A percentile compares a stretch with the other conserved stretches of the same genome.
Conservation (phyloP, 2,888 invertebrate species). For the Cheilosia impressa region DNA sequence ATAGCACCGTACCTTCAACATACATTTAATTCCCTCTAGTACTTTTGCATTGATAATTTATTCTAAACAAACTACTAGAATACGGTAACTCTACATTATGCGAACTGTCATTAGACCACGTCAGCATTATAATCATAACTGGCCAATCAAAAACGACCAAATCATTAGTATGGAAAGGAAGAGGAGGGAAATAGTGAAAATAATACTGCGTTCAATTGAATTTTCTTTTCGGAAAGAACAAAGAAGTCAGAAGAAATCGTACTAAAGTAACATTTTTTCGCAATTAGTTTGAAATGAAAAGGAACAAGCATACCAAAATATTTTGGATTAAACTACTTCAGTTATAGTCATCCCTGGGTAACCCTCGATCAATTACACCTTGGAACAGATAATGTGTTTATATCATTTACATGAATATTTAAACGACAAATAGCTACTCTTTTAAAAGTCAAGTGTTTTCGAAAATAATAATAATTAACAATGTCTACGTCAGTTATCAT, state of each 20-base stretch:
- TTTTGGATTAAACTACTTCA: slow-evolving; percentile 46
- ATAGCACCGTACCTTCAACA: too few species aligned
- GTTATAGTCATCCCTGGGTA: slow-evolving; percentile 28
- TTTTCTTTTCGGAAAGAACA: background rate
- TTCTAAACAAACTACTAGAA: background rate
- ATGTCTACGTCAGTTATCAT: slow-evolving; percentile 79
- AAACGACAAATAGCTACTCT: background rate
- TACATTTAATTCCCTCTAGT: background rate
- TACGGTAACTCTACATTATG: slow-evolving; percentile 15
- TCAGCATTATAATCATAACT: slow-evolving; percentile 14
- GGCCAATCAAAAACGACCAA: slow-evolving; percentile 64
- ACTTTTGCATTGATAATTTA: background rate
- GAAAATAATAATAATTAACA: slow-evolving; percentile 6
- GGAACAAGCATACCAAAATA: slow-evolving; percentile 32
- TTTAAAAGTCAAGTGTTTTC: slow-evolving; percentile 11
- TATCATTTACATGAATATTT: slow-evolving; percentile 15
- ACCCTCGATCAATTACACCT: slow-evolving; percentile 5
- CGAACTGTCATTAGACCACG: slow-evolving; percentile 61
- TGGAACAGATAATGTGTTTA: slow-evolving; percentile 29
- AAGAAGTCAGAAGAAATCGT: slow-evolving; percentile 15
- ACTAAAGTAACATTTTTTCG: background rate
- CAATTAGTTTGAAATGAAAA: slow-evolving; percentile 57
- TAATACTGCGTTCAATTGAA: slow-evolving; percentile 23
- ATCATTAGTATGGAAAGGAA: slow-evolving; percentile 23
- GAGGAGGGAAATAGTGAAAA: slow-evolving; percentile 23